These are phyloP conservation scores for Heterochromis multidens DNA, from an alignment of 2,113 vertebrate species.

Conservation along the genomic window DNA sequence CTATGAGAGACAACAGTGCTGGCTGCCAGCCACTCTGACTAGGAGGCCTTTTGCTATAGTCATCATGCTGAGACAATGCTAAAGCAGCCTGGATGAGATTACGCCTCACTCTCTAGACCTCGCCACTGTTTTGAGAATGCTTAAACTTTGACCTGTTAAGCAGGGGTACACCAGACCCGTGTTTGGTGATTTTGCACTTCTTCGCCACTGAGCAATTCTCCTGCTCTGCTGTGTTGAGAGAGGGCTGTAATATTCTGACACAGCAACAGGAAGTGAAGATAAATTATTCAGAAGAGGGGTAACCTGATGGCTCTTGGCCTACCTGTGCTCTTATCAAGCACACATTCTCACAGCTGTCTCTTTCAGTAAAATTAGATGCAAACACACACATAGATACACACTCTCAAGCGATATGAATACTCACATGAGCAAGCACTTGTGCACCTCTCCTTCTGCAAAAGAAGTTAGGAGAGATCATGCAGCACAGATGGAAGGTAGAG, in stretches of 20 bases:
- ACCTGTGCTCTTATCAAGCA: slow-evolving; percentile 19
- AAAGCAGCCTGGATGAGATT: slow-evolving; percentile 58
- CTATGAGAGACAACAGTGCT: slow-evolving; percentile 27
- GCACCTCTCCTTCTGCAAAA: not conserved
- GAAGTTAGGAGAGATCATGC: slow-evolving; percentile 7
- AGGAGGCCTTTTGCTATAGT: slow-evolving; percentile 49
- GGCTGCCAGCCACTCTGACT: slow-evolving; percentile 36
- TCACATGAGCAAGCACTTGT: not conserved
- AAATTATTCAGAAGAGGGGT: slow-evolving; percentile 56
- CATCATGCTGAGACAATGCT: slow-evolving; percentile 53
- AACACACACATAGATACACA: not conserved
- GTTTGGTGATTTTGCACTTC: slow-evolving; percentile 45
- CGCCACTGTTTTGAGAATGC: slow-evolving; percentile 52
- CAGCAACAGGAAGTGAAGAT: slow-evolving; percentile 40
- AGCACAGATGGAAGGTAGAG: slow-evolving; percentile 48
- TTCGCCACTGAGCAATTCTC: slow-evolving; percentile 32
- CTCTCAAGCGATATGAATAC: not conserved
- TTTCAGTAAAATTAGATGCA: not conserved
- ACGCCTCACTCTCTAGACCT: slow-evolving; percentile 19
- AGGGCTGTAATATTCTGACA: slow-evolving; percentile 51
- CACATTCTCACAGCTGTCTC: not conserved
- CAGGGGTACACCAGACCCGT: slow-evolving; percentile 13
- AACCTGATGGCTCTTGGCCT: slow-evolving; percentile 15
- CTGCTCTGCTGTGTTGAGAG: slow-evolving; percentile 14
- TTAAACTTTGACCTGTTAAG: slow-evolving; percentile 63